Conservation (phyloP, 2,113 vertebrate genomes). For the Ophiodon elongatus region DNA sequence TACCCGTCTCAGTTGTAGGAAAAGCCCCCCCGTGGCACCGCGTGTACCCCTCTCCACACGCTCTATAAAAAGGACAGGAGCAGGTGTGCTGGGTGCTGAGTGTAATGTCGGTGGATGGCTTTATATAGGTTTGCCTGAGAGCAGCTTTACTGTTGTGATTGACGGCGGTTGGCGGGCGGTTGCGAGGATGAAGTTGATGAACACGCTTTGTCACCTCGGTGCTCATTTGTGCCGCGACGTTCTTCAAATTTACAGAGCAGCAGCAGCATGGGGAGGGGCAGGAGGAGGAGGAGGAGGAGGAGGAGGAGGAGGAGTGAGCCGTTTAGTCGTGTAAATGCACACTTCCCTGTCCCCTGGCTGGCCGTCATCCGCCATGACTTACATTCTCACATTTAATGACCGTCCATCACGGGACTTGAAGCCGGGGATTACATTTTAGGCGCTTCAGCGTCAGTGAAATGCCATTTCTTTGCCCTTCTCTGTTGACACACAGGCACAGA, state of each 20-base stretch:
- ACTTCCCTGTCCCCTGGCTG: not conserved
- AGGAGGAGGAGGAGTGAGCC: not conserved
- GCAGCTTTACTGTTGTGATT: slow-evolving; percentile 65
- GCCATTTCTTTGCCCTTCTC: slow-evolving; percentile 38
- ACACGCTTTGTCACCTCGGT: not conserved
- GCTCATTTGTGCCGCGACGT: not conserved
- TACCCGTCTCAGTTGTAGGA: slow-evolving; percentile 22
- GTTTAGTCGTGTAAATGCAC: slow-evolving; percentile 2
- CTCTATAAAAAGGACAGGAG: slow-evolving; percentile 77
- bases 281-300: no score
- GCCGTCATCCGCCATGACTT: slow-evolving; percentile 36
- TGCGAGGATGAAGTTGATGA: slow-evolving; percentile 18
- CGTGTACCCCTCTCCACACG: slow-evolving; percentile 7
- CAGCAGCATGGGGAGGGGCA: no score
- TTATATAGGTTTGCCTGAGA: slow-evolving; percentile 72
- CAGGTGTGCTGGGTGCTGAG: slow-evolving; percentile 70
- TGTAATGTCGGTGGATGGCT: slow-evolving; percentile 58
- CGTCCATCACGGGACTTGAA: slow-evolving; percentile 32
- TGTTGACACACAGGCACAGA: not conserved
- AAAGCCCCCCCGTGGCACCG: slow-evolving; percentile 6
- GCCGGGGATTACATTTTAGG: slow-evolving; percentile 38
- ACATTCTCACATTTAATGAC: slow-evolving; percentile 37
- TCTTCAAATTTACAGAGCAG: slow-evolving; percentile 11
- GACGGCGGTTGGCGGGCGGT: slow-evolving; percentile 32
- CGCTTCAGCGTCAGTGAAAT: slow-evolving; percentile 37